These are phyloP conservation scores for Lampropteryx suffumata DNA, from an alignment of 2,888 invertebrate species.

Conservation along the genomic window DNA sequence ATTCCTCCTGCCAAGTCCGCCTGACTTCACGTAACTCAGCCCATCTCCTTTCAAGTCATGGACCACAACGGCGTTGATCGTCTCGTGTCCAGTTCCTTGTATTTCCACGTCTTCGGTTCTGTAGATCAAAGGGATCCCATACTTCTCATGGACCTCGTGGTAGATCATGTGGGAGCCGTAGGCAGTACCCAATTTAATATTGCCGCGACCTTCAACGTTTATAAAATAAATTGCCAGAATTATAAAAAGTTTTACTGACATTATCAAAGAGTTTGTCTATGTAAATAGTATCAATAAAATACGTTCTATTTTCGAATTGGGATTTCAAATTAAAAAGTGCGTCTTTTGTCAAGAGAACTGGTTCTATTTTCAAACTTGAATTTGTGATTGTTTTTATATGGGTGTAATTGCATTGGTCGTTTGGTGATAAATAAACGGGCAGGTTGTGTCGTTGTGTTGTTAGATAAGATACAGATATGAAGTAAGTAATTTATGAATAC, in stretches of 20 bases:
- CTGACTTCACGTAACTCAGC: slow-evolving; percentile 37
- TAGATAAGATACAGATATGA: too few relatives aligned
- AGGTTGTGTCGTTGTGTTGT: too few relatives aligned
- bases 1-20: slow-evolving; percentile 39
- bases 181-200: neutral
- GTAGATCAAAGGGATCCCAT: slow-evolving; percentile 28
- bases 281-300: too few relatives aligned
- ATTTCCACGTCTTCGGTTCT: slow-evolving; percentile 36
- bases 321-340: neutral
- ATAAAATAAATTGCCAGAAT: neutral
- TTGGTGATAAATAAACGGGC: too few relatives aligned
- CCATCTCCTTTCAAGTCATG: slow-evolving; percentile 41
- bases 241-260: neutral
- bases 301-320: too few relatives aligned
- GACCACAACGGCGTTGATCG: slow-evolving; percentile 36
- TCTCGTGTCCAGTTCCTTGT: slow-evolving; percentile 21
- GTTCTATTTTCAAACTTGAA: neutral
- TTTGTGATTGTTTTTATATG: neutral
- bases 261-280: neutral
- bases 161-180: slow-evolving; percentile 35
- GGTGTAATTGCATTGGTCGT: neutral
- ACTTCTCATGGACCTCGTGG: slow-evolving; percentile 37
- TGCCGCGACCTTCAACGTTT: slow-evolving; percentile 4
- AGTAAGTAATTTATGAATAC: slow-evolving; percentile 3
- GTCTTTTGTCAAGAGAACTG: neutral